A percentile compares a stretch with the other conserved stretches of the same genome.
Evolutionary conservation across 2,113 vertebrate species (phyloP).

Genomic region (Typhlomys cinereus): DNA sequence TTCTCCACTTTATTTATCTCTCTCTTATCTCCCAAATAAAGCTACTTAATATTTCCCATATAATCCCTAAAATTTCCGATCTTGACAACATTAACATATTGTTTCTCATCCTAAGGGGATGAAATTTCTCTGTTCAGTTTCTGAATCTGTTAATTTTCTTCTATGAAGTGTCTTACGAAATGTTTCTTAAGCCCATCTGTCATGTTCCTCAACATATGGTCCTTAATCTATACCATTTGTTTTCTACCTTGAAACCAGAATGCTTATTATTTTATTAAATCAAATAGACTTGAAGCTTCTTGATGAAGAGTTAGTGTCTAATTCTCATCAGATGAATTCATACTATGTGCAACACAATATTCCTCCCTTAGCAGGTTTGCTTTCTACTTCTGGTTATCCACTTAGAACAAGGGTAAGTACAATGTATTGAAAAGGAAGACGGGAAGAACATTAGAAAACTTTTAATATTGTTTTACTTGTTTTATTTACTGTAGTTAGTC

Average conservation of each 20-base stretch:
- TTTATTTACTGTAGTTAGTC: background rate
- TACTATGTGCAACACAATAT: background rate
- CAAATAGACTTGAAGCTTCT: background rate
- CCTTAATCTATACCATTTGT: conserved; percentile 12
- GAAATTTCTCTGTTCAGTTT: background rate
- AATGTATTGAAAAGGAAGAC: background rate
- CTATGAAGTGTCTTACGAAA: background rate
- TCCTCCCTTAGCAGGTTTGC: background rate
- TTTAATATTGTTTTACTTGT: background rate
- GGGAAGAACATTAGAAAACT: background rate
- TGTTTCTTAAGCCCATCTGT: background rate
- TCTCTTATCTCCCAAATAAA: background rate
- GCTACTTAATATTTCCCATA: background rate
- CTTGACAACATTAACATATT: background rate
- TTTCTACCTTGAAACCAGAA: conserved; percentile 5
- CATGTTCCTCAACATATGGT: background rate
- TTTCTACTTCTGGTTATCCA: background rate
- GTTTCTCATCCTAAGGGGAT: background rate
- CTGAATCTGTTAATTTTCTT: conserved; percentile 34
- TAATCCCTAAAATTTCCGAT: background rate
- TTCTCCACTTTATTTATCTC: background rate
- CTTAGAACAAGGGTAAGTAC: background rate
- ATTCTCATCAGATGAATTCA: background rate
- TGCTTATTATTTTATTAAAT: background rate
- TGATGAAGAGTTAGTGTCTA: background rate